These are phyloP conservation scores for Tortricodes alternella DNA, from an alignment of 2,888 invertebrate genomes.

Conservation along the genomic window DNA sequence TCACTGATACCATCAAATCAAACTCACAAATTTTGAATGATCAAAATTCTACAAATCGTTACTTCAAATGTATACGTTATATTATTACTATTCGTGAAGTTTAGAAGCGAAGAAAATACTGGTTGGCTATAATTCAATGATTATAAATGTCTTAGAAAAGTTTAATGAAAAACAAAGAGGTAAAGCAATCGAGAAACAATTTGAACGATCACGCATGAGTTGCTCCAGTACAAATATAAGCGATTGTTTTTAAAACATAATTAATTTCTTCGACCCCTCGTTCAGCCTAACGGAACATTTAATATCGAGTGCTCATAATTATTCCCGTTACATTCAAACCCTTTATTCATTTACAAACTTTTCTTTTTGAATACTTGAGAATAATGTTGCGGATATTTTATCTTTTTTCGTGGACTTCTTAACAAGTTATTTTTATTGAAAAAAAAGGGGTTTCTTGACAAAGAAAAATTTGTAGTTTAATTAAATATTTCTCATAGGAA, in stretches of 20 bases:
- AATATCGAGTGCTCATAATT: constrained; percentile 82
- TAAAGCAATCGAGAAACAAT: constrained; percentile 80
- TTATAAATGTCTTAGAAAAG: constrained; percentile 61
- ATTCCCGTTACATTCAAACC: constrained; percentile 76
- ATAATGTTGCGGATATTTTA: constrained; percentile 38
- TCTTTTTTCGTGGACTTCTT: constrained; percentile 54
- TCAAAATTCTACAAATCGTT: too few relatives aligned
- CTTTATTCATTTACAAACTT: constrained; percentile 69
- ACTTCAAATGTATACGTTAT: too few relatives aligned
- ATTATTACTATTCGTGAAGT: neutral
- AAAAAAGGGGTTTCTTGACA: constrained; percentile 38
- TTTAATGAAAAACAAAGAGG: constrained; percentile 78
- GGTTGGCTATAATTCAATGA: too few relatives aligned
- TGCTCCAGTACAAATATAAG: constrained; percentile 74
- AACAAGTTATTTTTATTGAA: constrained; percentile 32
- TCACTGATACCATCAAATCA: too few relatives aligned
- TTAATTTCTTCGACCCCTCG: constrained; percentile 79
- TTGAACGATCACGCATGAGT: constrained; percentile 79
- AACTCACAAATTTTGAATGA: too few relatives aligned
- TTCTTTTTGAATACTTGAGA: constrained; percentile 60
- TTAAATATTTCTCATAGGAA: constrained; percentile 37
- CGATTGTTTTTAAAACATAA: constrained; percentile 82
- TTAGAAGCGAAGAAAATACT: neutral
- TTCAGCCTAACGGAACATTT: constrained; percentile 77
- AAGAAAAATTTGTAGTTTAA: constrained; percentile 38